These are phyloP conservation scores for Centruroides sculpturatus DNA, from an alignment of 1,140 invertebrate species.

Conservation along the genomic window DNA sequence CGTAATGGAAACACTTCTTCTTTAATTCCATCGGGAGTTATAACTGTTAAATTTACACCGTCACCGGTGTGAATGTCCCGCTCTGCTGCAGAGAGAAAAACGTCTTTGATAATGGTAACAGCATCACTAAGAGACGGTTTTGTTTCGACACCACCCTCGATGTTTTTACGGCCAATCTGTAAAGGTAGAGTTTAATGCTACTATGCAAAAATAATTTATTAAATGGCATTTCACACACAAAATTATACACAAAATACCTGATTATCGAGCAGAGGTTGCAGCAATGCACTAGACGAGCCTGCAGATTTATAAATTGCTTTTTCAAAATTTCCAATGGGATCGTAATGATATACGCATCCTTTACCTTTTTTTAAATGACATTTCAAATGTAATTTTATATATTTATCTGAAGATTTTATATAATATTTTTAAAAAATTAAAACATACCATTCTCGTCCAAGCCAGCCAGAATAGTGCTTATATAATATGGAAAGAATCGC, in stretches of 20 bases:
- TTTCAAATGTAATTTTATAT: too few species aligned
- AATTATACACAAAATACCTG: constrained; percentile 35
- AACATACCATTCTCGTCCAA: constrained; percentile 40
- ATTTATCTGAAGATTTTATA: too few species aligned
- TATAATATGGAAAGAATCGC: constrained; percentile 97
- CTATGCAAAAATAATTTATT: neutral
- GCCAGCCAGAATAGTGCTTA: constrained; percentile 87
- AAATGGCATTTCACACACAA: neutral
- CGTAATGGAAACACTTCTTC: constrained; percentile 21
- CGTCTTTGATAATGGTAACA: constrained; percentile 73
- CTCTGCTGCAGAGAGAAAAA: constrained; percentile 91
- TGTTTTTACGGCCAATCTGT: constrained; percentile 71
- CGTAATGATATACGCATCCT: constrained; percentile 19
- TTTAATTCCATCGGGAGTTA: constrained; percentile 72
- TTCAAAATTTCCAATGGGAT: constrained; percentile 63
- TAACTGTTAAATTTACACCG: constrained; percentile 69
- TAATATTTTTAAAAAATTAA: neutral
- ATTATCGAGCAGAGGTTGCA: constrained; percentile 77
- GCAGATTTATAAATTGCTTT: constrained; percentile 58
- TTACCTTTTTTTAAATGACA: constrained; percentile 6
- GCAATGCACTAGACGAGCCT: constrained; percentile 62
- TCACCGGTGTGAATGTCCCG: constrained; percentile 96
- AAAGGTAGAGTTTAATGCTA: constrained; percentile 12
- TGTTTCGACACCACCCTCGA: constrained; percentile 42
- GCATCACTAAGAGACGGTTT: constrained; percentile 52